A percentile compares a stretch with the other conserved stretches of the same genome.
These are phyloP conservation scores for Oostethus manadensis DNA, from an alignment of 2,113 vertebrate genomes.

Conservation along the genomic window DNA sequence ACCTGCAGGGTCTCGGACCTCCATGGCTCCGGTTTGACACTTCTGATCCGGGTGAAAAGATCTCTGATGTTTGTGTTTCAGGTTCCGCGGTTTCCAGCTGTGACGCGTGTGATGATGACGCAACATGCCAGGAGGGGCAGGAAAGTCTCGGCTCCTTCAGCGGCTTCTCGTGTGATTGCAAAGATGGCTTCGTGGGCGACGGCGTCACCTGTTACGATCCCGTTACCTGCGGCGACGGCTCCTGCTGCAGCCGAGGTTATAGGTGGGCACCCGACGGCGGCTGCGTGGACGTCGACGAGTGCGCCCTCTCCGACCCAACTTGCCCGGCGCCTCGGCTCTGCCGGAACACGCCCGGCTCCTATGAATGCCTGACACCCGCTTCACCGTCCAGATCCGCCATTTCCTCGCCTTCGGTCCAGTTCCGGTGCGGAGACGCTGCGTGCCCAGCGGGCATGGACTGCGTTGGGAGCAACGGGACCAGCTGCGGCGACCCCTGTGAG, in stretches of 20 bases:
- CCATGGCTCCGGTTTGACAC: too few relatives aligned
- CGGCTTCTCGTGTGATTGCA: slow-evolving; percentile 45
- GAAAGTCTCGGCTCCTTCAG: slow-evolving; percentile 25
- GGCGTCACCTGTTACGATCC: slow-evolving; percentile 49
- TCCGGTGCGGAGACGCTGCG: slow-evolving; percentile 3
- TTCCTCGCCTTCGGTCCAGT: slow-evolving; percentile 8
- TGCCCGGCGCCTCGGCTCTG: slow-evolving; percentile 36
- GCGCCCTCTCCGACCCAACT: slow-evolving; percentile 27
- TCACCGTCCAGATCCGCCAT: background rate
- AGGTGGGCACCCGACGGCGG: slow-evolving; percentile 42
- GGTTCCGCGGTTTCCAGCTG: slow-evolving; percentile 35
- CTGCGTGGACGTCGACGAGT: slow-evolving; percentile 56
- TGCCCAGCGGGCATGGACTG: slow-evolving; percentile 49
- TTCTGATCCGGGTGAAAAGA: too few relatives aligned
- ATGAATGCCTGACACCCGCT: slow-evolving; percentile 20
- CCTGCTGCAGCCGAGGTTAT: slow-evolving; percentile 49
- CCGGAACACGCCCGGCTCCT: slow-evolving; percentile 49
- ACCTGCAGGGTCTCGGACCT: too few relatives aligned
- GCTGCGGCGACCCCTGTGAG: slow-evolving; percentile 48
- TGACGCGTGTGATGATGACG: slow-evolving; percentile 35
- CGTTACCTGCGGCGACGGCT: slow-evolving; percentile 25
- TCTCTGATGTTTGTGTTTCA: slow-evolving; percentile 3
- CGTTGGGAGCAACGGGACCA: background rate
- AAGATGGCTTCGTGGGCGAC: slow-evolving; percentile 53
- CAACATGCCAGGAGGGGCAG: slow-evolving; percentile 23